phyloP scores from a whole-genome alignment of 1,140 invertebrate species.

The Zaprionus inermis region DNA sequence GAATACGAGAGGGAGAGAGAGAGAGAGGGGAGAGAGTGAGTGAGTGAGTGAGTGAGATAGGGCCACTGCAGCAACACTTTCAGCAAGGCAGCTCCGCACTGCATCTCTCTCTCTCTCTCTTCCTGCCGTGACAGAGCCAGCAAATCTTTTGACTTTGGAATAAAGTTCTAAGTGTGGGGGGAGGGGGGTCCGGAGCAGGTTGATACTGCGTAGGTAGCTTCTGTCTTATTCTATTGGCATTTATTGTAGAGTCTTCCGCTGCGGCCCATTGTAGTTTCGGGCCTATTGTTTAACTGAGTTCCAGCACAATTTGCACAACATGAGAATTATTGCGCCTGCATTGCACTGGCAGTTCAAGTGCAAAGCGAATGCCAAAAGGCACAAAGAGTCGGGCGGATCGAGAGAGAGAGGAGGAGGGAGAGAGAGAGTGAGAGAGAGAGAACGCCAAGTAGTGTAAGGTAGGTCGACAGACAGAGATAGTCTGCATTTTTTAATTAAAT shows the following conservation, averaged over 20 bases:
- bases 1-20: neutral
- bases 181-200: slow-evolving; percentile 1
- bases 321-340: slow-evolving; percentile 51
- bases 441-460: slow-evolving; percentile 3
- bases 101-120: slow-evolving; percentile 5
- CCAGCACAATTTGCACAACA: slow-evolving; percentile 33
- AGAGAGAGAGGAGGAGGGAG: neutral
- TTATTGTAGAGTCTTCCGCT: slow-evolving; percentile 33
- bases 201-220: slow-evolving; percentile 1
- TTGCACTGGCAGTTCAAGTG: slow-evolving; percentile 55
- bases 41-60: no score
- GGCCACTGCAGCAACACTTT: slow-evolving; percentile 30
- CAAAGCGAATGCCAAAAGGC: slow-evolving; percentile 19
- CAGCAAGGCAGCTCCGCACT: neutral
- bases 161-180: slow-evolving; percentile 15
- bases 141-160: slow-evolving; percentile 49
- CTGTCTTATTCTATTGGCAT: slow-evolving; percentile 34
- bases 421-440: neutral
- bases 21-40: no score
- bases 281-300: slow-evolving; percentile 38
- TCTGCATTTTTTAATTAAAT: slow-evolving; percentile 46
- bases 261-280: slow-evolving; percentile 29
- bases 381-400: neutral
- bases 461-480: slow-evolving; percentile 34
- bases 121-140: slow-evolving; percentile 8